Conservation (phyloP, 2,888 invertebrate genomes). For the Agrypnus murinus region DNA sequence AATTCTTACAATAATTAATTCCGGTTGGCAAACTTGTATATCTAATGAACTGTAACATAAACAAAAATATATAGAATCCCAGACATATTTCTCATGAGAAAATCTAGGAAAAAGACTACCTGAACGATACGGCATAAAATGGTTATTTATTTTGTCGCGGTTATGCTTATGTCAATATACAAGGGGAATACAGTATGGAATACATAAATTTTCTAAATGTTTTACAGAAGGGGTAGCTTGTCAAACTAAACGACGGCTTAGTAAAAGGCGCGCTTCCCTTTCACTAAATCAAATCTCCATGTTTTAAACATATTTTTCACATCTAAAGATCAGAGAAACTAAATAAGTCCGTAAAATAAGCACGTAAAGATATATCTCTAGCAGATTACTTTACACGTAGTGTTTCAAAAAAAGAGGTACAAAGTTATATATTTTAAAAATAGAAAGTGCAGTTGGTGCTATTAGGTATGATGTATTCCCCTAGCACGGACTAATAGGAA, state of each 20-base stretch:
- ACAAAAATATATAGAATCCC: not conserved
- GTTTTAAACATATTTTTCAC: constrained; percentile 47
- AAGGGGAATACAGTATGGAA: constrained; percentile 25
- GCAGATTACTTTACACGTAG: constrained; percentile 30
- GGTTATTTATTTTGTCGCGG: constrained; percentile 3
- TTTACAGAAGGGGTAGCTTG: constrained; percentile 41
- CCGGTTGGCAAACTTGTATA: not conserved
- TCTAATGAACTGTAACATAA: constrained; percentile 2
- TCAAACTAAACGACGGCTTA: constrained; percentile 31
- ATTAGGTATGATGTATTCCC: constrained; percentile 43
- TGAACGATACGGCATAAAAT: not conserved
- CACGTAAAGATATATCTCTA: constrained; percentile 33
- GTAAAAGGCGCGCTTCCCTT: constrained; percentile 41
- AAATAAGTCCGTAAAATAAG: constrained; percentile 34
- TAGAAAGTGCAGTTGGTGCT: constrained; percentile 44
- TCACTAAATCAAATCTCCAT: constrained; percentile 36
- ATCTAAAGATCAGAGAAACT: constrained; percentile 24
- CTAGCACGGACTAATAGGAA: constrained; percentile 54
- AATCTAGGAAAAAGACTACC: not conserved
- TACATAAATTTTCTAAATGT: constrained; percentile 34
- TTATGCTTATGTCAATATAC: not conserved
- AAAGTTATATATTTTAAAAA: constrained; percentile 34
- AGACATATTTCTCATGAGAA: constrained; percentile 1
- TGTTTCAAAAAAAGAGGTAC: not conserved
- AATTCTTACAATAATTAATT: not conserved